phyloP scores from a whole-genome alignment of 2,888 invertebrate species.

The Zonitis immaculata region DNA sequence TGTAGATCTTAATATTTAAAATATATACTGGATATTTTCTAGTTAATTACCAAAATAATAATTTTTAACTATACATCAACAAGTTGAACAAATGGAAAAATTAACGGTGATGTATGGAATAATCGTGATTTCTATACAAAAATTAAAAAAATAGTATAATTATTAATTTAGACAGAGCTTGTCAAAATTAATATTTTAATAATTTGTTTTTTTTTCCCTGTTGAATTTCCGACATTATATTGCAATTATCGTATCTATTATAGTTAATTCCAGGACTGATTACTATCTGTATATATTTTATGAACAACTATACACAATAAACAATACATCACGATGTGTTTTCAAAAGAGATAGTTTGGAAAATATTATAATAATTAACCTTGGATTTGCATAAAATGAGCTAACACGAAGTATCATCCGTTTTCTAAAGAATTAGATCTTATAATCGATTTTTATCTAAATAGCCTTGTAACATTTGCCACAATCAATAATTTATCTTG shows the following conservation, averaged over 20 bases:
- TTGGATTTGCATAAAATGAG: constrained; percentile 32
- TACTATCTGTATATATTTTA: constrained; percentile 29
- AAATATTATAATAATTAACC: constrained; percentile 34
- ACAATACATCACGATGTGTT: constrained; percentile 36
- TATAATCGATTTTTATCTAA: constrained; percentile 25
- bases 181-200: too few species aligned
- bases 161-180: too few species aligned
- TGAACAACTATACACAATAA: constrained; percentile 33
- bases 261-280: constrained; percentile 16
- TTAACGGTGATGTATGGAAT: constrained; percentile 1
- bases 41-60: constrained; percentile 3
- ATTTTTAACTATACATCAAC: neutral
- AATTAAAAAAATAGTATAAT: too few species aligned
- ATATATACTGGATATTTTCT: constrained; percentile 3
- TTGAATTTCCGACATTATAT: too few species aligned
- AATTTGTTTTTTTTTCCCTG: too few species aligned
- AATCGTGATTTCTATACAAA: neutral
- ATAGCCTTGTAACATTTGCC: constrained; percentile 36
- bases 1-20: neutral
- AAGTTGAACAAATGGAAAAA: neutral
- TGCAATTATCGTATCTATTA: neutral
- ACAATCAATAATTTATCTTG: constrained; percentile 8
- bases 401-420: constrained; percentile 30
- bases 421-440: constrained; percentile 31
- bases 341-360: constrained; percentile 28